Evolutionary conservation across 2,797 vertebrate species (phyloP), one percentile per base, ranked within the genome.

Genomic region (Bryconaethiops microstoma): DNA sequence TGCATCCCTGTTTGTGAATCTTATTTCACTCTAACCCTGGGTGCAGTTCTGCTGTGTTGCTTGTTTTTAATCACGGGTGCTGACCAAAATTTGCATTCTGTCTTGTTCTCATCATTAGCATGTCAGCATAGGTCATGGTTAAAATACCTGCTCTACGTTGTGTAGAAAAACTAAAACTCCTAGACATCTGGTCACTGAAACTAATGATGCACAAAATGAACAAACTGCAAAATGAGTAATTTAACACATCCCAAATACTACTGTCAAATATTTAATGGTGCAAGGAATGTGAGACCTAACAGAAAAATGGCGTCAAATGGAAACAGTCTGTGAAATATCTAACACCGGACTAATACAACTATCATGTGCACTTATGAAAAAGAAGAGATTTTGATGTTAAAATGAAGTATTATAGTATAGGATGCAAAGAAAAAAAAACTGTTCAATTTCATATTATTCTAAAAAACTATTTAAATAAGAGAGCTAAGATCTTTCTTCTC

Each of bases 21-120:
- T 80, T 74, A 82, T 83, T 81, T 79, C 68, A 76, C 21, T 57
- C 16, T 76, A 82, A 85, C 78, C 79, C 68, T 50, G 35, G 12
- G 67, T 54, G 80, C 57, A 39, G 48, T 78, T 87, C 39, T 87
- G 77, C 86, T 80, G 68, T 67, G 48, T 68, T 6, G 57, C 74
- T 80, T 84, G 78, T 84, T 84, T 86, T 86, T 87, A 84, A 86
- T 86, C 55, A 83, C 83, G 69, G 63, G 76, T 82, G 75, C 76
- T 78, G 81, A 65, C 77, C 48, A 14, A 21, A 70, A 87, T 90
- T 87, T 84, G 48, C 81, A 87, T 85, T 80, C 78, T 54, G 83
- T 82, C 74, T 85, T 87, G 86, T 79, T 45, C 5, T 74, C 86
- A 64, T 82, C 82, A 78, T 86, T 82, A 85, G 14, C 12, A 35